phyloP scores from a whole-genome alignment of 2,797 vertebrate genomes.

The Potorous gilbertii region DNA sequence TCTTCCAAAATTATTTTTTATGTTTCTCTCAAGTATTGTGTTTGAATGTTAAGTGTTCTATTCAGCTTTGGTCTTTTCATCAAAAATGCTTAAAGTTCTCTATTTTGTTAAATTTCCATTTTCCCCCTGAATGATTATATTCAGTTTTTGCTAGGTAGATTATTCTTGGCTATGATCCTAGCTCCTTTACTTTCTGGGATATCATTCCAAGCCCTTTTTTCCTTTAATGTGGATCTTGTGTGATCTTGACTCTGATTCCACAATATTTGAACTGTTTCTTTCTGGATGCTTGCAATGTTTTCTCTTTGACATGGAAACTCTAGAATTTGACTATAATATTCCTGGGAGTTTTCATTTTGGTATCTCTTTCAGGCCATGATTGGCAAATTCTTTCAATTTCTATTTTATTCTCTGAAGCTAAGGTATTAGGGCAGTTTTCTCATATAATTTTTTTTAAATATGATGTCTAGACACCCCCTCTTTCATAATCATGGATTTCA shows the following conservation, averaged over 20 bases:
- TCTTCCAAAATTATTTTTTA: not conserved
- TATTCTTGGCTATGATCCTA: not conserved
- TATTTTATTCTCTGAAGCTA: not conserved
- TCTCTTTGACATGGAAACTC: not conserved
- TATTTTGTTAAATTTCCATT: not conserved
- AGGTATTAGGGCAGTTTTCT: not conserved
- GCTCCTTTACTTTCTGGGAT: not conserved
- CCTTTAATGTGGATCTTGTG: not conserved
- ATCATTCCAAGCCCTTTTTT: not conserved
- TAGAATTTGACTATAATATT: not conserved
- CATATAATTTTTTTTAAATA: not conserved
- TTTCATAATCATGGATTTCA: not conserved
- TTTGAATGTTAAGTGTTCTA: not conserved
- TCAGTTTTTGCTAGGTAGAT: not conserved
- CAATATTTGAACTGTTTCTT: not conserved
- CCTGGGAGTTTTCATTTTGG: not conserved
- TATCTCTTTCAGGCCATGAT: not conserved
- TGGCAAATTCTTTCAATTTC: not conserved
- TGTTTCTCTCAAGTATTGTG: not conserved
- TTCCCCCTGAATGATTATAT: not conserved
- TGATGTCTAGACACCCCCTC: not conserved
- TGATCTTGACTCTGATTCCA: not conserved
- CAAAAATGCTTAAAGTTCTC: not conserved
- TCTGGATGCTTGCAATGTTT: not conserved
- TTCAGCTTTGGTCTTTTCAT: not conserved